These are phyloP conservation scores for Mnemiopsis leidyi DNA, from an alignment of 37 sponge, comb jelly and placozoan genomes.

Conservation along the genomic window DNA sequence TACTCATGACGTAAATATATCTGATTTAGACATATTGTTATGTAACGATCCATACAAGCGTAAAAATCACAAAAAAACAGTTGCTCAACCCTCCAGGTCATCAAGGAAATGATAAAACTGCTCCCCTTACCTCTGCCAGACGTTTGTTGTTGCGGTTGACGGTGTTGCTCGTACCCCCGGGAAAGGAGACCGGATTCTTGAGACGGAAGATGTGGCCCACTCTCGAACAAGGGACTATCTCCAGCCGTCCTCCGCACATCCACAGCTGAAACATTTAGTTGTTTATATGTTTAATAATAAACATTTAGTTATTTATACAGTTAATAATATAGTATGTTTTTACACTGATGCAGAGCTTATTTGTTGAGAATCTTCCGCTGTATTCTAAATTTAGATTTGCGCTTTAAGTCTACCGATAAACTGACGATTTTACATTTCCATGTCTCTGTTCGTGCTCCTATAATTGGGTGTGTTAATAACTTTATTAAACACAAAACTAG, in stretches of 20 bases:
- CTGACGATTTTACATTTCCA: too few species aligned
- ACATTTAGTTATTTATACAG: neutral
- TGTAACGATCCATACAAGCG: too few species aligned
- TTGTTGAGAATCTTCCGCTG: too few species aligned
- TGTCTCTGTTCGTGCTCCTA: too few species aligned
- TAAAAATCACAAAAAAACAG: too few species aligned
- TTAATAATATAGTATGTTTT: neutral
- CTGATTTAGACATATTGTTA: neutral
- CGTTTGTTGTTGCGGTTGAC: conserved; percentile 86
- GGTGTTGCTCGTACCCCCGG: conserved; percentile 75
- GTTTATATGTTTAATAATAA: neutral
- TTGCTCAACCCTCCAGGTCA: too few species aligned
- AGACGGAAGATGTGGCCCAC: conserved; percentile 95
- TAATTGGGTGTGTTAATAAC: too few species aligned
- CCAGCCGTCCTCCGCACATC: conserved; percentile 96
- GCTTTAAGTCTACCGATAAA: too few species aligned
- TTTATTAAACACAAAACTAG: too few species aligned
- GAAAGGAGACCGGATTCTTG: conserved; percentile 65
- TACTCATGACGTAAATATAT: neutral
- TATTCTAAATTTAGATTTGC: too few species aligned
- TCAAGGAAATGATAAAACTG: too few species aligned
- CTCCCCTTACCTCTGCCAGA: conserved; percentile 80
- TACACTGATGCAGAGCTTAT: too few species aligned
- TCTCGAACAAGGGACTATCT: conserved; percentile 92
- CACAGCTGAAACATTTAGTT: conserved; percentile 71